Evolutionary conservation across 2,888 invertebrate species (phyloP), one percentile per base, ranked within the genome.

Genomic region (Sphaerophoria taeniata): DNA sequence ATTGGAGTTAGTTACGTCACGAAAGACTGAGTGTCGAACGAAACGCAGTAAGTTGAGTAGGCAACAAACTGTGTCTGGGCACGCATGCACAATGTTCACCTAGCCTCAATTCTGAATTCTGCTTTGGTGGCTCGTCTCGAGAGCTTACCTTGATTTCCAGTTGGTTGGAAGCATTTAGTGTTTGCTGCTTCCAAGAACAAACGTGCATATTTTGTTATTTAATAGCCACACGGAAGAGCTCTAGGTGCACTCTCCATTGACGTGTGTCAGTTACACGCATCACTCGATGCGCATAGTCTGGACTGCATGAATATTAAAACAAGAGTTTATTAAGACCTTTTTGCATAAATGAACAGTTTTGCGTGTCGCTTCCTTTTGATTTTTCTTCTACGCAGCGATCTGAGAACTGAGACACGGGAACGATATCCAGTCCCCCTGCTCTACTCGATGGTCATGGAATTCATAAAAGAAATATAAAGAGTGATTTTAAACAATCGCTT

Each of bases 331-430:
- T 80, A 80, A 75, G 74, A 73, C 61, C 55, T 67, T 80, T 80
- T 80, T 85, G 80, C 84, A 80, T 85, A 80, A 85, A 80, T 85
- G 84, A 72, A 85, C 80, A 72, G 80, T 80, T 85, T 80, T 73
- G 72, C 76, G 67, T 85, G 84, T 73, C 80, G 75, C 75, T 84
- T 83, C 83, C 65, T 79, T 70, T 79, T 43, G 39, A 63, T 49
- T 69, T 74, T 55, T 51, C 73, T 61, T 61, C 47, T 36, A 45
- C 36, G 12, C 14, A 3, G 31, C 51, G 67, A 34, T n/a, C n/a
- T n/a, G n/a, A 43, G 11, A 43, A 43, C 7, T 43, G 11, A 9
- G 4, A 36, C 7, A 36, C 71, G 51, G 43, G 6, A 43, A 53
- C n/a, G 4, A 56, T 14, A 56, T 7, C 31, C 34, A 16, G 11